Percentiles rank a stretch among this genome's conserved stretches.
Evolutionary conservation across 2,888 invertebrate genomes (phyloP).

Genomic region (Tanytarsus gracilentus): DNA sequence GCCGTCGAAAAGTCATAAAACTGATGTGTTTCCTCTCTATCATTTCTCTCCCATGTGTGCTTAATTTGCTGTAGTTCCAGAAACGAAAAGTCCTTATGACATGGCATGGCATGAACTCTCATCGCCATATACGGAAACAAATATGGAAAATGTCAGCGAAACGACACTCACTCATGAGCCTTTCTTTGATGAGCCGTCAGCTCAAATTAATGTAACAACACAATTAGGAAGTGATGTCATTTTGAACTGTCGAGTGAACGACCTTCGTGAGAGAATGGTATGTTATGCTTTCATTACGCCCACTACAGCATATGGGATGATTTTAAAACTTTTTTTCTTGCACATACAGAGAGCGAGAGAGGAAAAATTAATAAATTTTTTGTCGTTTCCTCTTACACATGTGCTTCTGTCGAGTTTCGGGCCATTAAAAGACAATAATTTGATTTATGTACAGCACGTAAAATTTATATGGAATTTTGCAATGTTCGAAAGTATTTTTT

Average conservation of each 20-base stretch:
- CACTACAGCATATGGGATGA: too few relatives aligned
- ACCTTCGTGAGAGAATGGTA: conserved; percentile 61
- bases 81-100: conserved; percentile 8
- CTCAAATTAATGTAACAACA: conserved; percentile 55
- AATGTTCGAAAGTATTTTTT: too few relatives aligned
- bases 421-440: too few relatives aligned
- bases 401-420: too few relatives aligned
- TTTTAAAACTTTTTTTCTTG: too few relatives aligned
- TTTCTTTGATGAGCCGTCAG: conserved; percentile 58
- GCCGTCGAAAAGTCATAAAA: too few relatives aligned
- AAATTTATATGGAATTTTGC: too few relatives aligned
- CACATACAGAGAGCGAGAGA: too few relatives aligned
- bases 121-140: conserved; percentile 42
- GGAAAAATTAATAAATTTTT: too few relatives aligned
- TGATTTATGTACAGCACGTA: too few relatives aligned
- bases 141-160: conserved; percentile 39
- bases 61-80: conserved; percentile 11
- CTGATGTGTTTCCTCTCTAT: background rate
- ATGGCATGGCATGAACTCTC: conserved; percentile 45
- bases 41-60: background rate
- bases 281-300: too few relatives aligned
- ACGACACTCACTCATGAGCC: conserved; percentile 60
- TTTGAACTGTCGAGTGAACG: conserved; percentile 58
- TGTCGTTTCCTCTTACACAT: too few relatives aligned
- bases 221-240: conserved; percentile 56